A percentile compares a stretch with the other conserved stretches of the same genome.
phyloP scores from a whole-genome alignment of 1,140 invertebrate species.

The Holotrichia oblita region DNA sequence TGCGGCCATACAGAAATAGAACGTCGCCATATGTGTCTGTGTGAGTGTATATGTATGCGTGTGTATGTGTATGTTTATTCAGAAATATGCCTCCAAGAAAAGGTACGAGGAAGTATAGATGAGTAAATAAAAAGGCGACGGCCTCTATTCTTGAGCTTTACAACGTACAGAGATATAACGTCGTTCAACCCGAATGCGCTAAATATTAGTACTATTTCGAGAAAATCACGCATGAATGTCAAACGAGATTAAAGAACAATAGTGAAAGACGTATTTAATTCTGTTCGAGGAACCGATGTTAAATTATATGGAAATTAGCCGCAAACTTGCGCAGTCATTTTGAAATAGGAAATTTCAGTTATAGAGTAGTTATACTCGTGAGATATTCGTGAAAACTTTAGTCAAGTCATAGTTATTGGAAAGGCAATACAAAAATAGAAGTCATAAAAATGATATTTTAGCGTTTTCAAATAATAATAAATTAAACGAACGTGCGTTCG shows the following conservation, averaged over 20 bases:
- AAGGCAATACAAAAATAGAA: neutral
- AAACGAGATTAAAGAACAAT: neutral
- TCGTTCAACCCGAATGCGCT: constrained; percentile 1
- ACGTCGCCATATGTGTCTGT: neutral
- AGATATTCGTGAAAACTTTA: neutral
- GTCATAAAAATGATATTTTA: neutral
- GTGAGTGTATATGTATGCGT: neutral
- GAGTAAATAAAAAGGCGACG: constrained; percentile 24
- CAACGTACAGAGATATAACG: neutral
- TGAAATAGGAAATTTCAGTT: neutral
- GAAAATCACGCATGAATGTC: neutral
- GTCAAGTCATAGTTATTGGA: neutral
- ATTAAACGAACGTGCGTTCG: neutral
- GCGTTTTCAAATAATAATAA: neutral
- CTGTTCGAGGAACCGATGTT: neutral
- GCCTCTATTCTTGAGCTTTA: constrained; percentile 11
- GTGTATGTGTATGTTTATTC: constrained; percentile 7
- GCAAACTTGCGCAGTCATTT: neutral
- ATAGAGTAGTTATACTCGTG: neutral
- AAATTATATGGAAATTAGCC: neutral
- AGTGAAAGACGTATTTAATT: neutral
- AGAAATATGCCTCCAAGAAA: constrained; percentile 24
- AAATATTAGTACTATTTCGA: constrained; percentile 24
- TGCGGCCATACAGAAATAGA: constrained; percentile 31
- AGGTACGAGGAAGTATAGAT: constrained; percentile 26